Base-by-base conservation (phyloP, 2,113 vertebrate genomes). In the Phrynosoma blainvillii region DNA sequence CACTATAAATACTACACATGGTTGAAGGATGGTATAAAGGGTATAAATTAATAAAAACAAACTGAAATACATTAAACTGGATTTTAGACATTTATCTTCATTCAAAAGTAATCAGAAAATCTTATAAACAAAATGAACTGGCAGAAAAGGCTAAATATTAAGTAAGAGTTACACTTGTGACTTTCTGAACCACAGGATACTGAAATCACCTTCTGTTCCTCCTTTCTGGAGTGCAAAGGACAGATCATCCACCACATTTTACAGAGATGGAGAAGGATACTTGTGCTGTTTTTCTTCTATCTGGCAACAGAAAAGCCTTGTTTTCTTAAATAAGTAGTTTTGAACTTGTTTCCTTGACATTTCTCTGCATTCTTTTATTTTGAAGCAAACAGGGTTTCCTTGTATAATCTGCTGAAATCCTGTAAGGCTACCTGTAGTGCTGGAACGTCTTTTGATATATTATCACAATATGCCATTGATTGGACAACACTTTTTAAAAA, bases 291-390 rank as follows among this genome's bases (percentile, higher is more conserved):
- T 88, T 78, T 59, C 32, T 75, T 90, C 80, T 36, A 7, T 42
- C 84, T 83, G 66, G 30, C 62, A 83, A 25, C 6, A 47, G 18
- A 25, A 13, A 70, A 70, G 54, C 27, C 65, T 54, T 79, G 13
- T 74, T 89, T 84, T 27, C 36, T 30, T 74, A 84, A 81, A 73
- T 20, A 82, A 20, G 85, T 88, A 18, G 71, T 85, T 88, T 62
- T 70, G 30, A 23, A 62, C 36, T 0, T 23, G 18, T 23, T 90
- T 89, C 14, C 56, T 79, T 56, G 14, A 23, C 30, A 74, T 79
- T 56, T 59, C 52, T 56, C 54, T n/a, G 4, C 20, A 73, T 52
- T 71, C 42, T 84, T 71, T 71, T 20, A 73, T 54, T 71, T n/a
- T 13, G 23, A 10, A 40, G n/a, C 27, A 84, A 54, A 10, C 13